Evolutionary conservation across 2,113 vertebrate genomes (phyloP), one percentile per base, ranked within the genome.

Genomic region (Heterotilapia buettikoferi): DNA sequence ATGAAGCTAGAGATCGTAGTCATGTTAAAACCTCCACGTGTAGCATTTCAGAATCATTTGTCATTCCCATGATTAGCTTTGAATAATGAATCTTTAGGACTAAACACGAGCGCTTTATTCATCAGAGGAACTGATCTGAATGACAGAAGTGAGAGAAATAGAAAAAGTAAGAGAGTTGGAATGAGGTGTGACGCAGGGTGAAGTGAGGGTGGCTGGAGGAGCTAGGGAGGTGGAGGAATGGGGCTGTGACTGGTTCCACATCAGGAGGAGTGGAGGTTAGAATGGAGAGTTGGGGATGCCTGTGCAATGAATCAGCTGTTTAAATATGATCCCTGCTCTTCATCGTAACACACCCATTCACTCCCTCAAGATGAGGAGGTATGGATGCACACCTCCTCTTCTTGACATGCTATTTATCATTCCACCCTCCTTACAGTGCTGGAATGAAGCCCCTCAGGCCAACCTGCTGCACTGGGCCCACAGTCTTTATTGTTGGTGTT

Each of bases 221-320:
- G 66, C 14, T 13, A 26, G 73, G 86, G 54, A 79, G 82, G 80
- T 85, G 84, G 85, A 92, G 80, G 81, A 85, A 82, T 78, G 63
- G 45, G 76, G 81, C 84, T 33, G 83, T 92, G 81, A 90, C 86
- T 86, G 63, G 84, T 59, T 92, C 84, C 92, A 90, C 63, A 80
- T 90, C 76, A 86, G 87, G 63, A 83, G 56, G 21, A 79, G 83
- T 66, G 82, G 90, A 90, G 90, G 82, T 86, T 85, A 87, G 79
- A 47, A 40, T 33, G 36, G 82, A 86, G 91, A 85, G 81, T 33
- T n/a, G 63, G 68, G 86, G 80, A 95, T 95, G 92, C 94, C 91
- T 90, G 82, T 47, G 87, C 90, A 57, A 89, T 96, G 95, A 95
- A 95, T 96, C 96, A 96, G 92, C 93, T 92, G 90, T 94, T 93